A percentile compares a stretch with the other conserved stretches of the same genome.
phyloP scores from a whole-genome alignment of 2,797 vertebrate species.

The Falco concolor region DNA sequence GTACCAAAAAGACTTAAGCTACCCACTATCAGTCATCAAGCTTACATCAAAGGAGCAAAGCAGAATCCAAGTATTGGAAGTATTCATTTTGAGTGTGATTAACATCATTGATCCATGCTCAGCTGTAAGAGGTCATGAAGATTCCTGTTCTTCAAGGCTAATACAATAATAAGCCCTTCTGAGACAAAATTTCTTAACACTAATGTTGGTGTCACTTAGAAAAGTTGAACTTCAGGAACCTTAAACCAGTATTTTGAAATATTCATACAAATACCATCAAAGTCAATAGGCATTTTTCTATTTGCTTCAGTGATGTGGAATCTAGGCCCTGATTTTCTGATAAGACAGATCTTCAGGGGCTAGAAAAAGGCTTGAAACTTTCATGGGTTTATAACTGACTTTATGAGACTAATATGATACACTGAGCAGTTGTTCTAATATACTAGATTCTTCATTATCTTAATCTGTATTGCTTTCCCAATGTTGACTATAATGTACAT shows the following conservation, averaged over 20 bases:
- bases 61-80: neutral
- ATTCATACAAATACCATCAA: neutral
- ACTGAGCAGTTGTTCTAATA: neutral
- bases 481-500: neutral
- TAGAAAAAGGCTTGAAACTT: neutral
- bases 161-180: neutral
- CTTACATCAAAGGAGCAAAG: neutral
- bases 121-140: neutral
- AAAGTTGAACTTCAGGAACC: neutral
- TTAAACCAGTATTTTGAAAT: neutral
- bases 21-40: neutral
- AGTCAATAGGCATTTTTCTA: neutral
- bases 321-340: neutral
- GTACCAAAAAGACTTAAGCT: neutral
- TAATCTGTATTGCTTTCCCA: neutral
- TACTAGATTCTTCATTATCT: neutral
- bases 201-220: neutral
- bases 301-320: neutral
- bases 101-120: neutral
- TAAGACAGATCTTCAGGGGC: neutral
- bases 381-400: neutral
- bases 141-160: neutral
- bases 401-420: neutral
- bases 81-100: neutral
- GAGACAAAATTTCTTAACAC: neutral